These are phyloP conservation scores for Puma concolor DNA, from an alignment of 2,113 vertebrate species.

Conservation along the genomic window DNA sequence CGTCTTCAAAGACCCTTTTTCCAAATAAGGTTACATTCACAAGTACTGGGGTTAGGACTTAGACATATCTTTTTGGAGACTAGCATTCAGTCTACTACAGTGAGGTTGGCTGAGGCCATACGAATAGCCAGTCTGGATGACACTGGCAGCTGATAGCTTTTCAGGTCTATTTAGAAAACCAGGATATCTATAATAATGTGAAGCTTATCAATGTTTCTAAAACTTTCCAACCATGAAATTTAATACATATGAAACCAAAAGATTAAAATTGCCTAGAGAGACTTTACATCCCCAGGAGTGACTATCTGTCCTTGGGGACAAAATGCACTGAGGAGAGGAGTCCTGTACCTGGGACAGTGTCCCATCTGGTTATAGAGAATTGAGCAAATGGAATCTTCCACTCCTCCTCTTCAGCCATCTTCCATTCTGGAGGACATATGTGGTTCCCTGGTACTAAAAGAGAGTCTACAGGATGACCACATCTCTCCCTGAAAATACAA, in stretches of 20 bases:
- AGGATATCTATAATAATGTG: neutral
- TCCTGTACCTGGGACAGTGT: neutral
- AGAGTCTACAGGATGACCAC: neutral
- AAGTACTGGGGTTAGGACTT: neutral
- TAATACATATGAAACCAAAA: slow-evolving; percentile 16
- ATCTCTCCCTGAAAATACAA: neutral
- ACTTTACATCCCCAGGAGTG: neutral
- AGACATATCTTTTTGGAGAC: neutral
- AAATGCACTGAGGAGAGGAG: neutral
- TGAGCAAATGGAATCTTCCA: neutral
- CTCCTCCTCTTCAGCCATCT: neutral
- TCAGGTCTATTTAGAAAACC: slow-evolving; percentile 5
- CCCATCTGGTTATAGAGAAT: neutral
- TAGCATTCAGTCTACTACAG: neutral
- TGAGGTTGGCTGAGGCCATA: neutral
- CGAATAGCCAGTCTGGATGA: neutral
- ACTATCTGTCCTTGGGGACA: neutral
- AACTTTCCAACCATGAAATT: neutral
- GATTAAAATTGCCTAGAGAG: neutral
- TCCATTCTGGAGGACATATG: neutral
- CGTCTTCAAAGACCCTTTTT: neutral
- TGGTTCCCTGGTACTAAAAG: neutral
- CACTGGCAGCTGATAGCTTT: neutral
- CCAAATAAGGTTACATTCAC: neutral
- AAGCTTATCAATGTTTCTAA: neutral